Evolutionary conservation across 2,888 invertebrate species (phyloP).

Genomic region (Actias luna): DNA sequence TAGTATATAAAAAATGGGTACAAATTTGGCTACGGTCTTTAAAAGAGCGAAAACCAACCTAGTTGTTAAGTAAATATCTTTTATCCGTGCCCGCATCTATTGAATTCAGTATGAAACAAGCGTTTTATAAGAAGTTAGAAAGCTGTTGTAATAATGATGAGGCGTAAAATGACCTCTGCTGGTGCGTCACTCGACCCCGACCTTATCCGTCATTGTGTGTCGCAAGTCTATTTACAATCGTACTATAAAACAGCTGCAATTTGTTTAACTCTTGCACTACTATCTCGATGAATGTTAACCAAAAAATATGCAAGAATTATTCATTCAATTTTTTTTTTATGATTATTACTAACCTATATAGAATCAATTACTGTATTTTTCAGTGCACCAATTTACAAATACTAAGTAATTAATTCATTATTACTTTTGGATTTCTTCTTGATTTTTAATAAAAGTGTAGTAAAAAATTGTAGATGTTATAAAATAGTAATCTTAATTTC

Average conservation of each 20-base stretch:
- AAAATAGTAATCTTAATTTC: too few species aligned
- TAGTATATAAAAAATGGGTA: constrained; percentile 26
- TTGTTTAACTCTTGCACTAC: constrained; percentile 32
- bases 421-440: neutral
- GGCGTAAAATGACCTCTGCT: constrained; percentile 35
- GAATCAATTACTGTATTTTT: neutral
- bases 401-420: neutral
- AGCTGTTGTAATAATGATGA: constrained; percentile 39
- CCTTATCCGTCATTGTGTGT: constrained; percentile 47
- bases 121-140: constrained; percentile 36
- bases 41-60: constrained; percentile 3
- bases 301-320: constrained; percentile 9
- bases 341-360: neutral
- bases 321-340: neutral
- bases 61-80: constrained; percentile 2
- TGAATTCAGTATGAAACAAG: neutral
- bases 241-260: constrained; percentile 26
- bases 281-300: neutral
- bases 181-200: constrained; percentile 39
- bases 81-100: neutral
- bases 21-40: constrained; percentile 21
- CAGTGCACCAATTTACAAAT: neutral
- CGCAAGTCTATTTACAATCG: constrained; percentile 29
- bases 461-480: too few species aligned
- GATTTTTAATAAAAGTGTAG: neutral